Evolutionary conservation across 2,113 vertebrate species (phyloP).

Genomic region (Atherinomorus stipes): DNA sequence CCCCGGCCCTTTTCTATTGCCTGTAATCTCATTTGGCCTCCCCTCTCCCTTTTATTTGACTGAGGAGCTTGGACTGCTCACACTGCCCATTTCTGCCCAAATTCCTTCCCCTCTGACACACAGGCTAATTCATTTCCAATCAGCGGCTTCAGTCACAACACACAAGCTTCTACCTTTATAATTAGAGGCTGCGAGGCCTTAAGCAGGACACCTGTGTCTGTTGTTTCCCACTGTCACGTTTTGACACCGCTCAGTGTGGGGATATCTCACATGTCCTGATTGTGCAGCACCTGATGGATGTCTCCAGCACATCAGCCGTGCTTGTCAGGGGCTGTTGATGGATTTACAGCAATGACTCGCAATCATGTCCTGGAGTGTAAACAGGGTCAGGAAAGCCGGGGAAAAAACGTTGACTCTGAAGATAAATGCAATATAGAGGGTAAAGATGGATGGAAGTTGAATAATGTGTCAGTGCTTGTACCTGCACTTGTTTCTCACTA

Average conservation of each 20-base stretch:
- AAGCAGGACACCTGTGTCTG: slow-evolving; percentile 52
- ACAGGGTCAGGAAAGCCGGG: slow-evolving; percentile 30
- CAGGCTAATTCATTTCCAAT: slow-evolving; percentile 78
- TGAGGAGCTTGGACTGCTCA: slow-evolving; percentile 83
- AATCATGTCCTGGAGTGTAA: slow-evolving; percentile 56
- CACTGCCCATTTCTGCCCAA: slow-evolving; percentile 73
- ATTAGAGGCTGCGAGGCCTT: slow-evolving; percentile 38
- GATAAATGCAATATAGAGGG: slow-evolving; percentile 40
- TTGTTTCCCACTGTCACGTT: slow-evolving; percentile 44
- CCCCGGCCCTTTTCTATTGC: slow-evolving; percentile 90
- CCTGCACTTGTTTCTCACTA: slow-evolving; percentile 57
- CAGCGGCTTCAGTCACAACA: slow-evolving; percentile 58
- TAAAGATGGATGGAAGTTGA: slow-evolving; percentile 49
- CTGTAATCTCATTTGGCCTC: slow-evolving; percentile 93
- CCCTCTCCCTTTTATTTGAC: slow-evolving; percentile 86
- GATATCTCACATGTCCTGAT: slow-evolving; percentile 38
- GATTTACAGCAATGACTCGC: slow-evolving; percentile 49
- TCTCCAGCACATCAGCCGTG: slow-evolving; percentile 45
- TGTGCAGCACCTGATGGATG: slow-evolving; percentile 48
- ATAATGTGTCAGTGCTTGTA: slow-evolving; percentile 73
- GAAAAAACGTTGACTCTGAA: slow-evolving; percentile 18
- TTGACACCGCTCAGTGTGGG: background rate
- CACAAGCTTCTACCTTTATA: slow-evolving; percentile 57
- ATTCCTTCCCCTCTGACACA: slow-evolving; percentile 79
- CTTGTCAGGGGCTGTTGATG: slow-evolving; percentile 32